Evolutionary conservation across 2,113 vertebrate species (phyloP).

Genomic region (Mixornis gularis): DNA sequence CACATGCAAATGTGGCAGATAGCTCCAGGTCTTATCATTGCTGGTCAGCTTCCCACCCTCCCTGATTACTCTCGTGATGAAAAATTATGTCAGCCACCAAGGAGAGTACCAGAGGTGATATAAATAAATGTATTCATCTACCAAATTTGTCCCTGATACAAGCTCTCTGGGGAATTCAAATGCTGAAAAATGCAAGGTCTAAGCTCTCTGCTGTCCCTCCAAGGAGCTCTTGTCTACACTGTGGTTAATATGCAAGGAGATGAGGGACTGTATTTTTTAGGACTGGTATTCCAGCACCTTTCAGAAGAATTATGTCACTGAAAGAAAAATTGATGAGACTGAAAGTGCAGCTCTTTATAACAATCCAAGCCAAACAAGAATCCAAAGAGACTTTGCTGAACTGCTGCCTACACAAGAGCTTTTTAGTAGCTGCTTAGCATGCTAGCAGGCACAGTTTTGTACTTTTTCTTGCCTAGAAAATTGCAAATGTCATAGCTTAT

Average conservation of each 20-base stretch:
- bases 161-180: neutral
- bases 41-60: neutral
- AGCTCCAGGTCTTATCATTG: neutral
- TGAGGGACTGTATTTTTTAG: neutral
- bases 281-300: neutral
- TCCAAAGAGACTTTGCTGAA: neutral
- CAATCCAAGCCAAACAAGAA: neutral
- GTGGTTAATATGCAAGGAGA: neutral
- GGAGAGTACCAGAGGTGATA: neutral
- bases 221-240: neutral
- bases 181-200: neutral
- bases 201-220: neutral
- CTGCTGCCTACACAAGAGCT: neutral
- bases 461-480: conserved; percentile 19
- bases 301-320: neutral
- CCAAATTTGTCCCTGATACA: neutral
- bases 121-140: neutral
- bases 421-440: neutral
- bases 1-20: neutral
- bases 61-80: neutral
- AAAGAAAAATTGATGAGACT: neutral
- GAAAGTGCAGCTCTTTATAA: neutral
- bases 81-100: neutral
- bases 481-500: neutral
- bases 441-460: neutral